Evolutionary conservation across 2,888 invertebrate species (phyloP).

Genomic region (Marasmarcha lunaedactyla): DNA sequence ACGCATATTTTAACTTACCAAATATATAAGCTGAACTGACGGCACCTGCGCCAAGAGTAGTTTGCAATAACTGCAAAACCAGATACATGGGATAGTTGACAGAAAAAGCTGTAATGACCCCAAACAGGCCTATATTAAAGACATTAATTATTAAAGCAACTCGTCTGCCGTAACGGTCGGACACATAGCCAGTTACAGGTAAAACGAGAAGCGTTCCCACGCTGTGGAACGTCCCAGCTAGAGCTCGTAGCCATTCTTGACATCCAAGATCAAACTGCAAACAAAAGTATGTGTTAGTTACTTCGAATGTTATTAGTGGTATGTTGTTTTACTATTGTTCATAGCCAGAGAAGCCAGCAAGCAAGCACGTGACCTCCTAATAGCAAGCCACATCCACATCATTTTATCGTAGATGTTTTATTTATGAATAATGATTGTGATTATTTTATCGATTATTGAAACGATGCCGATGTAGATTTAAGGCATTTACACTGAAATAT

Average conservation of each 20-base stretch:
- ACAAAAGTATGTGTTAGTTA: not conserved
- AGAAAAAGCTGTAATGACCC: conserved; percentile 66
- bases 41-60: conserved; percentile 61
- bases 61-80: conserved; percentile 62
- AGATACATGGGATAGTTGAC: conserved; percentile 67
- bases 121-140: conserved; percentile 49
- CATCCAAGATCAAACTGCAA: conserved; percentile 74
- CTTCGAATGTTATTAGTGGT: too few relatives aligned
- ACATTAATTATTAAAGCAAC: conserved; percentile 57
- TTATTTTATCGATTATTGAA: too few relatives aligned
- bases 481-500: too few relatives aligned
- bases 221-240: conserved; percentile 79
- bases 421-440: too few relatives aligned
- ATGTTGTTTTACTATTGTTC: too few relatives aligned
- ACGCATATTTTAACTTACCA: conserved; percentile 22
- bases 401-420: too few relatives aligned
- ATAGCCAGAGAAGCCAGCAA: too few relatives aligned
- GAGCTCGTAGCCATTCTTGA: conserved; percentile 75
- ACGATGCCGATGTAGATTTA: too few relatives aligned
- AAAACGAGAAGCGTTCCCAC: conserved; percentile 77
- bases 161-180: conserved; percentile 73
- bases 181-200: conserved; percentile 75
- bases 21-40: conserved; percentile 61
- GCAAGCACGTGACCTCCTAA: too few relatives aligned
- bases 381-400: too few relatives aligned